Conservation (phyloP, 2,797 vertebrate species). For the Liparis tanakae region DNA sequence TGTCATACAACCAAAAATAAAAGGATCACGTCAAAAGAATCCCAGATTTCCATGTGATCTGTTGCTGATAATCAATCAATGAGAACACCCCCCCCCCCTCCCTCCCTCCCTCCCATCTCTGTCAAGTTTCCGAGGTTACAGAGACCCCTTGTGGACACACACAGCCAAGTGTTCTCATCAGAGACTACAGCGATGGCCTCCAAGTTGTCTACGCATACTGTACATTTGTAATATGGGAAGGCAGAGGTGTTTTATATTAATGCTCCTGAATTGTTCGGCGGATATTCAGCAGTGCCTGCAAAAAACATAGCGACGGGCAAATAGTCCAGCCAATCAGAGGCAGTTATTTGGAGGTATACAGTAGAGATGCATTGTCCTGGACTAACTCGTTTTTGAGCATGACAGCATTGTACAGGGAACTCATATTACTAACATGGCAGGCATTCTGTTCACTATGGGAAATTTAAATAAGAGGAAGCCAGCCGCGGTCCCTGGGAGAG, state of each 20-base stretch:
- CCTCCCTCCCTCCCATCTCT: background rate
- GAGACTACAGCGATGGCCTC: conserved; percentile 6
- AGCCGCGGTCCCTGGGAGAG: conserved; percentile 62
- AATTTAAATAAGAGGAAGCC: conserved; percentile 77
- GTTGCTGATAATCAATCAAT: background rate
- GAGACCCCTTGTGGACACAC: conserved; percentile 74
- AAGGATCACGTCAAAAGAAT: background rate
- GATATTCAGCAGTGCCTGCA: conserved; percentile 9
- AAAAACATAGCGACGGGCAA: conserved; percentile 45
- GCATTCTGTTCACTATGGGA: conserved; percentile 69
- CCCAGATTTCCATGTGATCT: background rate
- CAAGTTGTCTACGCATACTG: conserved; percentile 24
- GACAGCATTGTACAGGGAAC: conserved; percentile 68
- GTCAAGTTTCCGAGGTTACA: conserved; percentile 54
- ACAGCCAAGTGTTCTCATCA: background rate
- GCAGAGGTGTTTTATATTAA: conserved; percentile 39
- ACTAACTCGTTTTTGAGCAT: conserved; percentile 58
- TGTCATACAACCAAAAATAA: background rate
- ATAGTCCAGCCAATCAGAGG: conserved; percentile 15
- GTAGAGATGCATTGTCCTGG: conserved; percentile 51
- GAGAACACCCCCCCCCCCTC: background rate
- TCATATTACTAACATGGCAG: conserved; percentile 73
- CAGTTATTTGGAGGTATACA: conserved; percentile 50
- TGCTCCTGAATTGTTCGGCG: conserved; percentile 21
- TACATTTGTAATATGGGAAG: conserved; percentile 29